Base-by-base conservation (phyloP, 2,888 invertebrate genomes). In the Drosophila tanythrix region DNA sequence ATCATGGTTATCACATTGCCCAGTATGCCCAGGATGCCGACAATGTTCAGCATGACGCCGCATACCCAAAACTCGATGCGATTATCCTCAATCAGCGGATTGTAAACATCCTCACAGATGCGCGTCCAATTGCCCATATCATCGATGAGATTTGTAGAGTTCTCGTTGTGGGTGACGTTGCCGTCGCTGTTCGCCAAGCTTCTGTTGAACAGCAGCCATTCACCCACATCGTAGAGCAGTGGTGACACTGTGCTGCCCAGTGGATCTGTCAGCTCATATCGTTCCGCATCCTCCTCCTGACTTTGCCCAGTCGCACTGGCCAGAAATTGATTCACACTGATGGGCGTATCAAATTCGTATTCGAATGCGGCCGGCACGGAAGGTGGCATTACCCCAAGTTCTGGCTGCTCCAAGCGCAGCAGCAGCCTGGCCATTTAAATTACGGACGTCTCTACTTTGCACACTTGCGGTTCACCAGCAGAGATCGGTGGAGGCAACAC, bases 1-100 rank as follows among this genome's bases (percentile, higher is more conserved):
- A 98, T 96, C 94, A 98, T 97, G 48, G 98, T 96, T 66, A 99
- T 96, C 68, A 97, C 95, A 93, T 98, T 99, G 78, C 98, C 99
- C 52, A 98, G 94, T 74, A 98, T 95, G 8, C 98, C 99, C 88
- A 96, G 96, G 33, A 96, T 93, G 69, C 97, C 97, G 86, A 98
- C 95, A 56, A 95, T 93, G 93, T 97, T 97, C 67, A 98, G 94
- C 81, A 97, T 94, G 79, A 98, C 94, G 70, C 97, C 98, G 93
- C 96, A 96, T 77, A 96, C 95, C 93, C 97, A 94, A 94, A 98
- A 97, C 89, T 96, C 96, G 91, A 96, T 95, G 88, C 96, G 94
- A 80, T 94, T 94, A 55, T 88, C 78, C 50, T 84, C 79, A 56
- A 76, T 43, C 15, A 79, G 40, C 27, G 92, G 93, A 71, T 91